Conservation (phyloP, 2,888 invertebrate genomes). For the Luperina nickerlii region DNA sequence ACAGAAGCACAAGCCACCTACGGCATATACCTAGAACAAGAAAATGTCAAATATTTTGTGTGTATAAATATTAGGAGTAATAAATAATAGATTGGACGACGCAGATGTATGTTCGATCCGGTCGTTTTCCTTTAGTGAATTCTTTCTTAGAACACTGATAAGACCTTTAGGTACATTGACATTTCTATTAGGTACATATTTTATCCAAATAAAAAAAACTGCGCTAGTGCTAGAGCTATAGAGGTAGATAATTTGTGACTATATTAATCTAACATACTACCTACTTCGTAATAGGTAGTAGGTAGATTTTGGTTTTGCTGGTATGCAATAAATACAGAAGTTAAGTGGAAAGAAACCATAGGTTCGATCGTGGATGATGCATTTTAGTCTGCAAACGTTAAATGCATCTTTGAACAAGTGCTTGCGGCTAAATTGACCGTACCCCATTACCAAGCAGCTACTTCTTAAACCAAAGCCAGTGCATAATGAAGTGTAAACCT, state of each 20-base stretch:
- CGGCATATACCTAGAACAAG: not conserved
- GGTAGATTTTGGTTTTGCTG: not conserved
- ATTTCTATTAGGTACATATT: not conserved
- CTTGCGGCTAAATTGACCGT: conserved; percentile 3
- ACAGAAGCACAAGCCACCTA: too few species aligned
- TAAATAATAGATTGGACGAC: conserved; percentile 38
- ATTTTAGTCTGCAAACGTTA: not conserved
- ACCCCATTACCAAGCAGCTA: conserved; percentile 15
- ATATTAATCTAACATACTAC: not conserved
- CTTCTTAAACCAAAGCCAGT: conserved; percentile 31
- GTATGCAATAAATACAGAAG: not conserved
- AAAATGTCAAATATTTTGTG: conserved; percentile 13
- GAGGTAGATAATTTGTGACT: not conserved
- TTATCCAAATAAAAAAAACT: not conserved
- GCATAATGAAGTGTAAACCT: conserved; percentile 54
- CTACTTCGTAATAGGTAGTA: not conserved
- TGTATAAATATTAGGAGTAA: conserved; percentile 21
- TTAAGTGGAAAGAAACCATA: not conserved
- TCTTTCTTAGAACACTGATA: not conserved
- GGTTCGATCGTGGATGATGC: not conserved
- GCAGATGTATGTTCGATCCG: conserved; percentile 20
- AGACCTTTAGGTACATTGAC: not conserved
- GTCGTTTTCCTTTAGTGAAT: conserved; percentile 14
- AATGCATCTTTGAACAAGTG: conserved; percentile 6
- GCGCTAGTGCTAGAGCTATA: too few species aligned